phyloP scores from a whole-genome alignment of 2,888 invertebrate species.

The Agriopis marginaria region DNA sequence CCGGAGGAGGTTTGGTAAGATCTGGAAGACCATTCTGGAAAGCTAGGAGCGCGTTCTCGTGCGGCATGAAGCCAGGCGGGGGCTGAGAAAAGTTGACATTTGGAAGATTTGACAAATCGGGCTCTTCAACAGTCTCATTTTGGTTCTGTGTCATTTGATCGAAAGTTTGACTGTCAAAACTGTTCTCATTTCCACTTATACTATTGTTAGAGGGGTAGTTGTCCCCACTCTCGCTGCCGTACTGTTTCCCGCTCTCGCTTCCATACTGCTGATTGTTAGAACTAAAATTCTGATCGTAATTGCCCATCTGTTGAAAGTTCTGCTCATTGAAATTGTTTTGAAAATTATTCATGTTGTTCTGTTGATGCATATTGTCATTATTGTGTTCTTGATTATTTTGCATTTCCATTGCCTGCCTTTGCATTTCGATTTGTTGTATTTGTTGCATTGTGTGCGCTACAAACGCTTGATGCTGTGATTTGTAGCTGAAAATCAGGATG shows the following conservation, averaged over 20 bases:
- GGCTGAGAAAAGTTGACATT: conserved; percentile 82
- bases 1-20: conserved; percentile 95
- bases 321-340: conserved; percentile 73
- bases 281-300: conserved; percentile 68
- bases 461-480: conserved; percentile 98
- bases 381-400: conserved; percentile 72
- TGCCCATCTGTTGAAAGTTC: conserved; percentile 64
- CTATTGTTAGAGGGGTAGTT: conserved; percentile 79
- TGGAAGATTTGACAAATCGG: conserved; percentile 70
- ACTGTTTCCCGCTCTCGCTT: conserved; percentile 67
- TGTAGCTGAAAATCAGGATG: conserved; percentile 86
- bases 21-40: conserved; percentile 90
- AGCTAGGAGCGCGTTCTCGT: conserved; percentile 66
- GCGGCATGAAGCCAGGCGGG: conserved; percentile 77
- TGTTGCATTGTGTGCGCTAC: conserved; percentile 96
- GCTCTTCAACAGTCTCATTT: conserved; percentile 64
- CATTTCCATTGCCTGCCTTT: conserved; percentile 89
- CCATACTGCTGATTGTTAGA: conserved; percentile 74
- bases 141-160: conserved; percentile 73
- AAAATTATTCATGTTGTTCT: conserved; percentile 68
- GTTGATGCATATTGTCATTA: conserved; percentile 64
- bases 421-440: conserved; percentile 93
- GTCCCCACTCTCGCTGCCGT: conserved; percentile 78
- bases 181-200: conserved; percentile 82
- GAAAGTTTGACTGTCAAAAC: conserved; percentile 79